Evolutionary conservation across 1,140 invertebrate species (phyloP), one percentile per base, ranked within the genome.

Genomic region (Anagrus nilaparvatae): DNA sequence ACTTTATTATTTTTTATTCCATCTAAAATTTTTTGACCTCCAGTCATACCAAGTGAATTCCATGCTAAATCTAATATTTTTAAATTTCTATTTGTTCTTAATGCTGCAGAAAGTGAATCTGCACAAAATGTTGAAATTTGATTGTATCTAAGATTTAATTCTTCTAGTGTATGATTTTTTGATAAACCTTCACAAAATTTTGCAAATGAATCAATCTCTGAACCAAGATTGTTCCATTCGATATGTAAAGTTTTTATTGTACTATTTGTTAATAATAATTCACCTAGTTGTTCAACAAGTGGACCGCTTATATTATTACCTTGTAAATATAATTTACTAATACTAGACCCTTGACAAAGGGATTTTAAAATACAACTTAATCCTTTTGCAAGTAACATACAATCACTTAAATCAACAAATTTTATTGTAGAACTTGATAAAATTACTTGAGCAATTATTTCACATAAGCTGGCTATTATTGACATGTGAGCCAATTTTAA

Each of bases 171-270:
- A 16, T 59, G 50, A 49, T 69, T 71, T n/a, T 54, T 49, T 0
- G 52, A 45, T 2, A 71, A 31, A 14, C 57, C 60, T 10, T 64
- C 55, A 41, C 65, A 69, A 37, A 70, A 69, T 31, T 54, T 51
- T 0, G 43, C 12, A 48, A 69, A 69, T 7, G 46, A 55, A n/a
- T 59, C 58, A 3, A 48, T 28, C 12, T 60, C 46, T 0, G 55
- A 43, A 5, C 68, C 67, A 7, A 68, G 35, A 32, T 56, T 58
- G 40, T 69, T 66, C 65, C 65, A 68, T 41, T 69, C 67, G 0
- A 70, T 24, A 2, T 60, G 52, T 5, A 67, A 21, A 12, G 48
- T 40, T 44, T 61, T 65, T 5, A 69, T 38, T 0, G 55, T 60
- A 32, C 56, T 61, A 34, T 65, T 65, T 9, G 49, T 45, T n/a